These are phyloP conservation scores for Pogonophryne albipinna DNA, from an alignment of 2,797 vertebrate species.

Conservation along the genomic window DNA sequence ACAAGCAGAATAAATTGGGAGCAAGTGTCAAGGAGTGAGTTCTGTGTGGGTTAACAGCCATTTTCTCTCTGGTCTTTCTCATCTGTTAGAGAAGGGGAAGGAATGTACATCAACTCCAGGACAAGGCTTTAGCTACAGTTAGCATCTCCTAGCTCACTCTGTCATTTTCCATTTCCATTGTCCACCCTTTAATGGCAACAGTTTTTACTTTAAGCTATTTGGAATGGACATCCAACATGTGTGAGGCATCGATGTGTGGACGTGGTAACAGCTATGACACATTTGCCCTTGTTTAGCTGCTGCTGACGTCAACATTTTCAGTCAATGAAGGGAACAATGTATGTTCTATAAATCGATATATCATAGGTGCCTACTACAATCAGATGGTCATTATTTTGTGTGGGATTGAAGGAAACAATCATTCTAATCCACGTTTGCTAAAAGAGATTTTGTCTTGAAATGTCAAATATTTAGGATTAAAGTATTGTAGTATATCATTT, in stretches of 20 bases:
- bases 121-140: not conserved
- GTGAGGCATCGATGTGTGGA: no score
- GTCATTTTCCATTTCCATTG: no score
- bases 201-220: no score
- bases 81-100: slow-evolving; percentile 24
- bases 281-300: not conserved
- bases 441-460: not conserved
- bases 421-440: not conserved
- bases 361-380: not conserved
- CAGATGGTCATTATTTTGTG: not conserved
- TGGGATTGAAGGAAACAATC: not conserved
- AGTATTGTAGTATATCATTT: no score
- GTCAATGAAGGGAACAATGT: slow-evolving; percentile 3
- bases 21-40: slow-evolving; percentile 66
- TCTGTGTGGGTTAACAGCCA: slow-evolving; percentile 43
- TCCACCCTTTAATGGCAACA: no score
- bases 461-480: not conserved
- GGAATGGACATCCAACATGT: no score
- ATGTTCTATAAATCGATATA: not conserved
- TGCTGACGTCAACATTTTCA: slow-evolving; percentile 26
- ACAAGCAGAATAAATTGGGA: slow-evolving; percentile 63
- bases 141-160: no score
- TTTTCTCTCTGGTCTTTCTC: slow-evolving; percentile 40
- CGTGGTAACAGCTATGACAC: no score
- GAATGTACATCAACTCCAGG: slow-evolving; percentile 29